Evolutionary conservation across 2,888 invertebrate genomes (phyloP).

Genomic region (Calameuta filiformis): DNA sequence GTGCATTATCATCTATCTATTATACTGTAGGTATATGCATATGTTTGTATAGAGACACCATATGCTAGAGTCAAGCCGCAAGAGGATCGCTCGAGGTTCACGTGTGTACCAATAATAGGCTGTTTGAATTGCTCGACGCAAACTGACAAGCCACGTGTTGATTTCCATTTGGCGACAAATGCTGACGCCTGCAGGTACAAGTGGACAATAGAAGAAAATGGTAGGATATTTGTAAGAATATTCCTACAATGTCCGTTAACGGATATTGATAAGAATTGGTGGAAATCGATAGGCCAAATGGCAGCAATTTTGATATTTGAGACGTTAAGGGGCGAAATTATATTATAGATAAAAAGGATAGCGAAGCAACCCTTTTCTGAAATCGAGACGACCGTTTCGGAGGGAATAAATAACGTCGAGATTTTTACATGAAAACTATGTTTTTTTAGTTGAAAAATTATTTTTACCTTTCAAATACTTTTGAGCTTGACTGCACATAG

Average conservation of each 20-base stretch:
- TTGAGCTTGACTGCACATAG: too few species aligned
- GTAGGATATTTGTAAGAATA: neutral
- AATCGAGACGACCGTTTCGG: neutral
- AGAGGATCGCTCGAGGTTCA: slow-evolving; percentile 2
- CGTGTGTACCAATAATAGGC: slow-evolving; percentile 1
- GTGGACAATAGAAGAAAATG: neutral
- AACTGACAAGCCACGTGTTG: slow-evolving; percentile 4
- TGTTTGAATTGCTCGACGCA: neutral
- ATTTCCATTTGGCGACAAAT: neutral
- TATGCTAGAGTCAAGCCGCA: neutral
- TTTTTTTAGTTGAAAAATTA: too few species aligned
- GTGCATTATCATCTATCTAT: neutral
- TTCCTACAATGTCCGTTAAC: too few species aligned
- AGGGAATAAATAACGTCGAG: neutral
- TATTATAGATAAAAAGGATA: neutral
- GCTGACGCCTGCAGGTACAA: neutral
- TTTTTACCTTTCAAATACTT: too few species aligned
- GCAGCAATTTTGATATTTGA: neutral
- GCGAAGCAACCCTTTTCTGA: neutral
- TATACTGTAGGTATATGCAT: neutral
- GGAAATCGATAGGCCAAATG: neutral
- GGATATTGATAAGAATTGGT: neutral
- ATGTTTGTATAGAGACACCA: neutral
- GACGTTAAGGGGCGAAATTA: neutral
- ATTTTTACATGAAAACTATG: too few species aligned